These are phyloP conservation scores for Diceros bicornis DNA, from an alignment of 2,797 vertebrate genomes.

Conservation along the genomic window DNA sequence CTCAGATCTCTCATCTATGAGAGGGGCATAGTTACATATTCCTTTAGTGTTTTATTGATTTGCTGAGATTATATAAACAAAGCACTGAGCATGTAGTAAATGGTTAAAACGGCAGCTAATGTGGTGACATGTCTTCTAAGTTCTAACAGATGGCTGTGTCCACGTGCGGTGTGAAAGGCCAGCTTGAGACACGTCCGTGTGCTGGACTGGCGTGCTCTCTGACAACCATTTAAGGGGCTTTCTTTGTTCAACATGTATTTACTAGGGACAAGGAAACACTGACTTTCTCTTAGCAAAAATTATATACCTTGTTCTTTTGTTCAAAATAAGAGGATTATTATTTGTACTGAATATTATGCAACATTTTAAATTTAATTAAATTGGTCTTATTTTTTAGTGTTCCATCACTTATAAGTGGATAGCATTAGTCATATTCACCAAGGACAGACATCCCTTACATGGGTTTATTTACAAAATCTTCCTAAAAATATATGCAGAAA, in stretches of 20 bases:
- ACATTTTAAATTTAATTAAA: slow-evolving; percentile 40
- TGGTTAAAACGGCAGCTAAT: background rate
- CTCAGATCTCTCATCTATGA: background rate
- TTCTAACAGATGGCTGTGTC: background rate
- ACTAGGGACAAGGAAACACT: background rate
- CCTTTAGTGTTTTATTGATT: background rate
- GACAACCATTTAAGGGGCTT: background rate
- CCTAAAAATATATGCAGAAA: background rate
- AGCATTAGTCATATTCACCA: background rate
- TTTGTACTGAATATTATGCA: background rate
- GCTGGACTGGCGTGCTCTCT: background rate
- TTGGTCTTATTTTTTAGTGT: background rate
- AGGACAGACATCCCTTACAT: background rate
- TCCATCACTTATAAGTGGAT: slow-evolving; percentile 13
- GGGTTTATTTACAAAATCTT: slow-evolving; percentile 39
- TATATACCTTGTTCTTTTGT: background rate
- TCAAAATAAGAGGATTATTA: slow-evolving; percentile 40
- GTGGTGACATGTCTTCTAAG: background rate
- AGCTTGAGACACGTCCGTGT: background rate
- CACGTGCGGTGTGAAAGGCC: background rate
- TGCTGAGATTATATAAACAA: slow-evolving; percentile 20
- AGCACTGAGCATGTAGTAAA: background rate
- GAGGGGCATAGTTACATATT: background rate
- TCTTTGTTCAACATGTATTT: background rate
- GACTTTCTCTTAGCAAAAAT: slow-evolving; percentile 12